These are phyloP conservation scores for Rhagoletis zephyria DNA, from an alignment of 1,140 invertebrate genomes.

Conservation along the genomic window DNA sequence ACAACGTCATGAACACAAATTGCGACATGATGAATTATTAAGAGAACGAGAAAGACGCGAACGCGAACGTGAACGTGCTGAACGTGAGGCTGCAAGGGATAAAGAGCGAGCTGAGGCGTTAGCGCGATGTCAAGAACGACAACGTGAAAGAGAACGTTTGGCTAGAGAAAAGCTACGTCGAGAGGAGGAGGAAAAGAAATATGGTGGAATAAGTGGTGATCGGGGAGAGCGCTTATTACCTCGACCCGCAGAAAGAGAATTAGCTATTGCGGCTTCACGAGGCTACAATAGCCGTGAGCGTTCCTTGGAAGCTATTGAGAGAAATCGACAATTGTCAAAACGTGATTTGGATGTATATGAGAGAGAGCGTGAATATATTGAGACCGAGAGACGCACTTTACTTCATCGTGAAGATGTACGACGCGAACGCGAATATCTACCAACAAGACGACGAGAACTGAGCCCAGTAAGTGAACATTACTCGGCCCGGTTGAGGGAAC, in stretches of 20 bases:
- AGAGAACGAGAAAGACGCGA: slow-evolving; percentile 74
- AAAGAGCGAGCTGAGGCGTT: slow-evolving; percentile 77
- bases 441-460: slow-evolving; percentile 62
- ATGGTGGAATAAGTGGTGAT: slow-evolving; percentile 41
- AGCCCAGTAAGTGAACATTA: slow-evolving; percentile 65
- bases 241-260: slow-evolving; percentile 64
- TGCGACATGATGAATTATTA: slow-evolving; percentile 64
- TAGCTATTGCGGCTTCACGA: slow-evolving; percentile 59
- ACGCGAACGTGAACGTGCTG: slow-evolving; percentile 77
- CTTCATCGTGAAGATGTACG: slow-evolving; percentile 65
- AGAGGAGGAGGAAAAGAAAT: slow-evolving; percentile 71
- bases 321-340: slow-evolving; percentile 60
- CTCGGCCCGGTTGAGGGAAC: slow-evolving; percentile 63
- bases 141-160: slow-evolving; percentile 78
- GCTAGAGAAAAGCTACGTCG: slow-evolving; percentile 73
- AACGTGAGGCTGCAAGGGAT: slow-evolving; percentile 75
- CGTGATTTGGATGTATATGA: slow-evolving; percentile 66
- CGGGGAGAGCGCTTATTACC: slow-evolving; percentile 57
- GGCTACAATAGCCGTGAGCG: slow-evolving; percentile 67
- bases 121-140: slow-evolving; percentile 76
- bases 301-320: slow-evolving; percentile 66
- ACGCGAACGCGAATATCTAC: slow-evolving; percentile 61
- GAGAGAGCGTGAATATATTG: slow-evolving; percentile 67
- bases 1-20: slow-evolving; percentile 64
- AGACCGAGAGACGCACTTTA: slow-evolving; percentile 64